A percentile compares a stretch with the other conserved stretches of the same genome.
phyloP scores from a whole-genome alignment of 1,140 invertebrate genomes.

The Drosophila bocki region DNA sequence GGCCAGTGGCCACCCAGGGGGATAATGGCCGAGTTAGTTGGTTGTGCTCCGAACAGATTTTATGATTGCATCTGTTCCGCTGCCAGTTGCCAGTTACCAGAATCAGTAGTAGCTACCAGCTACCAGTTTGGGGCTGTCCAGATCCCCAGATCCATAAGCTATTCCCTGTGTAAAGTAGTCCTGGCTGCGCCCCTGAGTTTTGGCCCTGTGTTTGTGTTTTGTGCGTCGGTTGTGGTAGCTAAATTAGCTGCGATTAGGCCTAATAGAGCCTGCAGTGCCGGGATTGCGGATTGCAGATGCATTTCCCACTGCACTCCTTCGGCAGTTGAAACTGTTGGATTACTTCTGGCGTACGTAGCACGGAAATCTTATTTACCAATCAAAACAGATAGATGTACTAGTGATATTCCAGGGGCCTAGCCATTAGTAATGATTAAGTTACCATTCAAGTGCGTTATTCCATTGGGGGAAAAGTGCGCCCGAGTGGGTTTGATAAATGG shows the following conservation, averaged over 20 bases:
- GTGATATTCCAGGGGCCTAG: conserved; percentile 13
- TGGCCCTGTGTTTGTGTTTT: conserved; percentile 1
- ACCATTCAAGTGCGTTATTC: conserved; percentile 6
- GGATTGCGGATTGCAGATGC: conserved; percentile 25
- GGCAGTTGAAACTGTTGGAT: conserved; percentile 35
- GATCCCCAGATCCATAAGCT: conserved; percentile 55
- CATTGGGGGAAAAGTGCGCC: conserved; percentile 5
- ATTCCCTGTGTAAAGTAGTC: conserved; percentile 56
- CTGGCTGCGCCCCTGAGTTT: not conserved
- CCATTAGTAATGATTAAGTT: conserved; percentile 30
- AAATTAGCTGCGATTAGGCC: conserved; percentile 73
- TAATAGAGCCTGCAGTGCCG: conserved; percentile 60
- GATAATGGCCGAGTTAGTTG: conserved; percentile 44
- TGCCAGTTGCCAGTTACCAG: conserved; percentile 28
- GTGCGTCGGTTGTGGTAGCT: conserved; percentile 39
- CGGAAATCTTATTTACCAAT: conserved; percentile 45
- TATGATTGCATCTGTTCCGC: conserved; percentile 65
- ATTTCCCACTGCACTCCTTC: conserved; percentile 19
- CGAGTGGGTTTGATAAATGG: conserved; percentile 2
- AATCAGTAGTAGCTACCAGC: conserved; percentile 5
- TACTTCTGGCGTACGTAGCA: conserved; percentile 30
- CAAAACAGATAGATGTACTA: conserved; percentile 15
- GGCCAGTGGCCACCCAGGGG: conserved; percentile 16
- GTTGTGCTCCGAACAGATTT: conserved; percentile 56
- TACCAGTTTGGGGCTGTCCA: conserved; percentile 24